Evolutionary conservation across 1,140 invertebrate species (phyloP), one percentile per base, ranked within the genome.

Genomic region (Neodiprion virginianus): DNA sequence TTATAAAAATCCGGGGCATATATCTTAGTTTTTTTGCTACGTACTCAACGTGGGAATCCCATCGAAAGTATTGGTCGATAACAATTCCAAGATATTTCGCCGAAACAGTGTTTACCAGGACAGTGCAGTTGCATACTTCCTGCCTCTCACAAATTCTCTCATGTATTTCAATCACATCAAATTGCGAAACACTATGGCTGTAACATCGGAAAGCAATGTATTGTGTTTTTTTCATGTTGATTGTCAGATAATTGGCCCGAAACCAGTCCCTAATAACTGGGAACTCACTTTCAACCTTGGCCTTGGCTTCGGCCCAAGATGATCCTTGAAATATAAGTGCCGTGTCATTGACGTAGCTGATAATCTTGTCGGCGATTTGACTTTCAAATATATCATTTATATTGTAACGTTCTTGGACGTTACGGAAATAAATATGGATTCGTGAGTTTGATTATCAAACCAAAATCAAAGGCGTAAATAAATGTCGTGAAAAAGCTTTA

Each of bases 271-370:
- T 8, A 14, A 73, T 61, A 12, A 28, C 50, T 53, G 47, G 53
- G 7, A 73, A 40, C 68, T 76, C 67, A 5, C 40, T 14, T 28
- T 21, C 1, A 21, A 49, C 72, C n/a, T 71, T 48, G 11, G 14
- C 8, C 14, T 47, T 40, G n/a, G 47, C 21, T 71, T 71, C 47
- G 11, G 10, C n/a, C 70, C 70, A 71, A 11, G 5, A 21, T 21
- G 14, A 14, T 21, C 70, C 47, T 23, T 10, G 8, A 48, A 21
- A 71, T 11, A 10, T 71, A 49, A 71, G 14, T 8, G 70, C 5
- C 10, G 73, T 74, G 47, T 77, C 75, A 73, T 78, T 73, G 14
- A 65, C 73, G 61, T 50, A 77, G 12, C 68, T 67, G 10, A 53
- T 14, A 53, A 74, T 67, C n/a, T 69, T 10, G 17, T 47, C 17